Evolutionary conservation across 1,140 invertebrate species (phyloP), one percentile per base, ranked within the genome.

Genomic region (Zaprionus tsacasi): DNA sequence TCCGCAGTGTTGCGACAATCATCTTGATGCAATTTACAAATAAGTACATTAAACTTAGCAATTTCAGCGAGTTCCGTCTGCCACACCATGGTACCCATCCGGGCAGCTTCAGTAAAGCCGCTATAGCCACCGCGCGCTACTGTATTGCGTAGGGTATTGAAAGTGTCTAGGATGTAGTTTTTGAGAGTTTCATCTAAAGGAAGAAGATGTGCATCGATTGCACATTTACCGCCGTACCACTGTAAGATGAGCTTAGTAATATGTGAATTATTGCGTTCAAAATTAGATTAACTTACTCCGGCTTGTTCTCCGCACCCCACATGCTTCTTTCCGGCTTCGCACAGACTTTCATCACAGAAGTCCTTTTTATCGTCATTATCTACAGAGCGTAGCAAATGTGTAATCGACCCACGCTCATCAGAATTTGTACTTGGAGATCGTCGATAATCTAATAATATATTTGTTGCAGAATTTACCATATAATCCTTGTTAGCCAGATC

Each of bases 11-110:
- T 81, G 0, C 68, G 61, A 17, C 91, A 91, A 0, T 10, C 0
- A 66, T 90, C 85, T 11, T 50, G 35, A 1, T 63, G 36, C 33
- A 78, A n/a, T 2, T 0, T 0, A 56, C 91, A 91, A 0, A 68
- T 52, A 0, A 36, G 40, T 0, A 87, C 82, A 78, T 90, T 91
- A 1, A 67, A 55, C n/a, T 77, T 56, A 0, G 91, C 90, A 6
- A 91, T 10, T 21, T 63, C 25, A 0, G 91, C 73, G 1, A 92
- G 69, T 35, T 91, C 82, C 0, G 38, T 1, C 10, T 85, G 52
- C 91, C 91, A 92, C 0, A 1, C 13, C 10, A 91, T 12, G 4
- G 76, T 76, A 1, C 55, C 61, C 91, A 92, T 92, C 7, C 61
- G 61, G 3, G 48, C 21, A 12, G 88, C 88, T 27, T 75, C 45